Evolutionary conservation across 2,797 vertebrate species (phyloP), one percentile per base, ranked within the genome.

Genomic region (Cossypha heuglini): DNA sequence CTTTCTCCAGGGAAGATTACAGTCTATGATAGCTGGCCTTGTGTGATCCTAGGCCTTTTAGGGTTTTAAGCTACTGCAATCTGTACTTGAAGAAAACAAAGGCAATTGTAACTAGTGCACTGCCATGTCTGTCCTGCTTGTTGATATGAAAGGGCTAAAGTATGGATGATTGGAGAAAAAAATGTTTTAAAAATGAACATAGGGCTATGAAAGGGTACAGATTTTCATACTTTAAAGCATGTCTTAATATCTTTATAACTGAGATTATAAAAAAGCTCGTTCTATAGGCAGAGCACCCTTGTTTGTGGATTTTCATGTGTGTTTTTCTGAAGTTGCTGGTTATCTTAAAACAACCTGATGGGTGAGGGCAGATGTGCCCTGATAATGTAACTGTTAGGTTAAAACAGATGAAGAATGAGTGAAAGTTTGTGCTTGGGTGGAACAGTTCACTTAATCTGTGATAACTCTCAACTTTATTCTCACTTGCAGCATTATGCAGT

Each of bases 401-500:
- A 52, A 73, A 75, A 29, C 9, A 33, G 40, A 21, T 57, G 26
- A 57, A 63, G 57, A 79, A 31, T 15, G 21, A 59, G 35, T 54
- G 38, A 38, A 89, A 42, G 33, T 72, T 51, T 89, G 37, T 67
- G 42, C 74, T 85, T 55, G 80, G 51, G 13, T 91, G 59, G 69
- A 92, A 66, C 55, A 54, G n/a, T 90, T 86, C 0, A 0, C 64
- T 88, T 91, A 61, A 54, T 51, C 86, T 96, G 18, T 67, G 9
- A 0, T 89, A 73, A 77, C 29, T 42, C 28, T 37, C 28, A 57
- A 75, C 26, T 79, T 55, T 93, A 92, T 91, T 92, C 72, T 95
- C 55, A 21, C 87, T 93, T 80, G 8, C 96, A 99, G 99, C 96
- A 99, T 99, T 96, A 99, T 99, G 99, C 99, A 99, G 98, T 98